Base-by-base conservation (phyloP, 2,888 invertebrate genomes). In the Athalia cordata region DNA sequence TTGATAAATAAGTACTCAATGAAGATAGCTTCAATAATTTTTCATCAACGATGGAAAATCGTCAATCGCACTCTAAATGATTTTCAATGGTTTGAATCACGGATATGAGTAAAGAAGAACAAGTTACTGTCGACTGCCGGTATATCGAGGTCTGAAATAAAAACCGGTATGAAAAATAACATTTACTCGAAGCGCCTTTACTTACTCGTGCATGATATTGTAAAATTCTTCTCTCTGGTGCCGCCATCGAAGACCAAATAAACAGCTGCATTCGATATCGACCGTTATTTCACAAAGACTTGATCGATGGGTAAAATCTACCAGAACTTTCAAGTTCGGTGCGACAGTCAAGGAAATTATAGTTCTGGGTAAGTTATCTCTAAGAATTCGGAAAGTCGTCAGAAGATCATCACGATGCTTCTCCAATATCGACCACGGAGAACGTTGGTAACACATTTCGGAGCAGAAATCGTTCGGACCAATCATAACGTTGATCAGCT, bases 401-500 rank as follows among this genome's bases (percentile, higher is more conserved):
- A 92, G 45, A 81, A 94, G 85, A 80, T 93, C 91, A 66, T 85
- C 81, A 70, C 90, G 91, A 82, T 94, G 93, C 61, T 87, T 87
- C 13, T 90, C 85, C 0, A 93, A 81, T 0, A 90, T 82, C 43
- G 86, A 83, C 84, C 91, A 89, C 0, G 91, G 89, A 70, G 92
- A 87, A 6, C 89, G 80, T 29, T 87, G 79, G 81, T 88, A 92
- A 81, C 94, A 94, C 52, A 93, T 89, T 70, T 93, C 91, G 0
- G 88, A 78, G 80, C 94, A 94, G 83, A 94, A 93, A 83, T 94
- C 93, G 85, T 94, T 94, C 52, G 91, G 87, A 15, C 94, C 94
- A 64, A 94, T 92, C 84, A 93, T 90, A 8, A 93, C 79, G 0
- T 92, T 92, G 8, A 94, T 87, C 61, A 94, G 83, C 92, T 93